Evolutionary conservation across 2,113 vertebrate species (phyloP), one percentile per base, ranked within the genome.

Genomic region (Leucosticte australis): DNA sequence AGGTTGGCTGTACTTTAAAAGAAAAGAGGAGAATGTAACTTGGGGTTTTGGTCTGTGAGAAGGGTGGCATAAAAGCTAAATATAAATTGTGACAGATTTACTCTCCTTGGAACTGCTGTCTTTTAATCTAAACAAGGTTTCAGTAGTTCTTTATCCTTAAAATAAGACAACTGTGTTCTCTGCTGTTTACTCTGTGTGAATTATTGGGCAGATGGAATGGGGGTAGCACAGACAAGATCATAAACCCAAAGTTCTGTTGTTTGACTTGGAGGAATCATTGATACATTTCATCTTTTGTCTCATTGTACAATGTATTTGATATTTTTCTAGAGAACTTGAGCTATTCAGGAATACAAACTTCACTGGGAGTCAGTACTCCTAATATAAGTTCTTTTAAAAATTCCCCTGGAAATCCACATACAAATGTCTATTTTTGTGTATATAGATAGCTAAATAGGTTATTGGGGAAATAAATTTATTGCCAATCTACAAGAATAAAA

Each of bases 141-240:
- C 33, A 42, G n/a, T 88, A 80, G 71, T 88, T 93, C 63, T 90
- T 92, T 92, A 90, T 90, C 70, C 82, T 94, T 88, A 96, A 88
- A 96, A 90, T 92, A 77, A 93, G 52, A 63, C 8, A 16, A 42
- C 56, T 80, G 70, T 85, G 65, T 83, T 94, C 75, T 57, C 35
- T 88, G 70, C 31, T 94, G 85, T 95, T 95, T 96, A 95, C 84
- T 92, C 87, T 89, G 23, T 81, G 70, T 76, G 67, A 92, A 93
- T 94, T 93, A 83, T 86, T 90, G 55, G 74, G 59, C 95, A 96
- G 95, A 96, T 96, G 92, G 90, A 83, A 80, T 95, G 87, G 94
- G 90, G 88, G 92, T 96, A 93, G 95, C 74, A 87, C 62, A 91
- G 84, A 71, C 73, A 89, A 82, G 88, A 92, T 93, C 75, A 93